Percentiles rank a stretch among this genome's conserved stretches.
Evolutionary conservation across 2,797 vertebrate genomes (phyloP).

Genomic region (Tachyglossus aculeatus): DNA sequence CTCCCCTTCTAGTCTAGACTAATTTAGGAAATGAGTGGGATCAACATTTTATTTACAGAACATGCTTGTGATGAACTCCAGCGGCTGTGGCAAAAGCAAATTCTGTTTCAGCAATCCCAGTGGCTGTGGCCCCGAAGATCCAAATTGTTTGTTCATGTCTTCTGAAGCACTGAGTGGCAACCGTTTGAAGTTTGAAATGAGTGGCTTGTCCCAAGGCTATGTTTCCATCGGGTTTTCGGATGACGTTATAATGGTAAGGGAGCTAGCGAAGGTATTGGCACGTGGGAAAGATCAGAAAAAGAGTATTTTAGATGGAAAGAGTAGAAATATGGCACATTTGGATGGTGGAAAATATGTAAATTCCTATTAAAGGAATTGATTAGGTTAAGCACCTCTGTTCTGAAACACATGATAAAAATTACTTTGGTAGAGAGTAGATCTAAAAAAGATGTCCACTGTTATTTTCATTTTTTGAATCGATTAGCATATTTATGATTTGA

Average conservation of each 20-base stretch:
- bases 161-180: slow-evolving; percentile 9
- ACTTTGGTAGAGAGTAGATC: too few species aligned
- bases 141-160: slow-evolving; percentile 77
- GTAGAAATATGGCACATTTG: not conserved
- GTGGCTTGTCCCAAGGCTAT: slow-evolving; percentile 71
- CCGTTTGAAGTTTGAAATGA: slow-evolving; percentile 68
- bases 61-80: slow-evolving; percentile 29
- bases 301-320: not conserved
- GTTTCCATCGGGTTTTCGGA: slow-evolving; percentile 80
- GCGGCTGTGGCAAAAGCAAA: slow-evolving; percentile 69
- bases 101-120: slow-evolving; percentile 73
- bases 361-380: not conserved
- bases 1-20: not conserved
- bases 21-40: not conserved
- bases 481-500: too few species aligned
- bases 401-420: too few species aligned
- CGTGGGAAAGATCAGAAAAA: not conserved
- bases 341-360: not conserved
- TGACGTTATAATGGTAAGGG: slow-evolving; percentile 77
- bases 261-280: not conserved
- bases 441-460: too few species aligned
- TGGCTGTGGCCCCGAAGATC: slow-evolving; percentile 65
- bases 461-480: too few species aligned
- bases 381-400: too few species aligned
- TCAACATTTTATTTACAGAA: slow-evolving; percentile 21